Conservation (phyloP, 2,797 vertebrate genomes). For the Amazona finschi region DNA sequence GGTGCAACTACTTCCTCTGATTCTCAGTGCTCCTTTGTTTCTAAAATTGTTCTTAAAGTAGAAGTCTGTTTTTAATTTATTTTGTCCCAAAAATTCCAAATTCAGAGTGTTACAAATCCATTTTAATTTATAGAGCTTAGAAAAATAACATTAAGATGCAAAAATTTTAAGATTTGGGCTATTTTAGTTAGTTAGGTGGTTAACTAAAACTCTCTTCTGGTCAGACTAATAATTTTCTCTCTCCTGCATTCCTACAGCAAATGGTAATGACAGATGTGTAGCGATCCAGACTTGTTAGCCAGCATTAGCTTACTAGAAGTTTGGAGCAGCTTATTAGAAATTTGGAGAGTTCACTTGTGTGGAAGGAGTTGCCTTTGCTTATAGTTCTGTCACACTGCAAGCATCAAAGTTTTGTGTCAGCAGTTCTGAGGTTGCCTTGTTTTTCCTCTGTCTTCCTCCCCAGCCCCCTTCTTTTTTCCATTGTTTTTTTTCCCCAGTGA, state of each 20-base stretch:
- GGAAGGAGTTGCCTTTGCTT: background rate
- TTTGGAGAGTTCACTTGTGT: background rate
- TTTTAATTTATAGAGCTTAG: background rate
- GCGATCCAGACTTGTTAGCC: background rate
- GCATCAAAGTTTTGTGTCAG: background rate
- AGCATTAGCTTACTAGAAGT: background rate
- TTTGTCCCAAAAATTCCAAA: background rate
- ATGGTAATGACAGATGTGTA: background rate
- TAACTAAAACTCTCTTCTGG: background rate
- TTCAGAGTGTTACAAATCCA: background rate
- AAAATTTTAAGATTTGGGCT: background rate
- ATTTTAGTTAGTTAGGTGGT: background rate
- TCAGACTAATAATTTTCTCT: background rate
- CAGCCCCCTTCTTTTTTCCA: no score
- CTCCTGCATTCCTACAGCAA: background rate
- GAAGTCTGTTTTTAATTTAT: background rate
- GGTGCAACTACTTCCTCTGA: background rate
- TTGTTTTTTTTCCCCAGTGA: accelerated
- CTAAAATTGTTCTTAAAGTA: background rate
- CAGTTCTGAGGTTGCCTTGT: background rate
- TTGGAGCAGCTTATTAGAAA: background rate
- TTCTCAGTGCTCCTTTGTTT: background rate
- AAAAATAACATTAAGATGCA: background rate
- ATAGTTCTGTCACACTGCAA: background rate
- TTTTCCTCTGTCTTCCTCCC: background rate